Percentiles rank a stretch among this genome's conserved stretches.
Evolutionary conservation across 2,797 vertebrate species (phyloP).

Genomic region (Vireo griseus): DNA sequence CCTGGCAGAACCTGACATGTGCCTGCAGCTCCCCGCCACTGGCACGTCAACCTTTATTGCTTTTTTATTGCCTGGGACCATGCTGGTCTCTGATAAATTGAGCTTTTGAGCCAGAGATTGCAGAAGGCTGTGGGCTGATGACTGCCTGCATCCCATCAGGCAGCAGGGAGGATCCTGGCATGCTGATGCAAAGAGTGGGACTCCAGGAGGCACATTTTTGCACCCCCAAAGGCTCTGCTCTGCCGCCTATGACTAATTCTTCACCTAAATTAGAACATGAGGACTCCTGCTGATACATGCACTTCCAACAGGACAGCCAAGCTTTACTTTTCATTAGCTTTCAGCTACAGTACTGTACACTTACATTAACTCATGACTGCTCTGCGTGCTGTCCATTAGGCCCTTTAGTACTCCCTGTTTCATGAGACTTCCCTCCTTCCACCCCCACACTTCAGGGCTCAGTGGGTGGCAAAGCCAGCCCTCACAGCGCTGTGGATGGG

Average conservation of each 20-base stretch:
- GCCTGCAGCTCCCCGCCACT: neutral
- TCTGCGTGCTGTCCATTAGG: neutral
- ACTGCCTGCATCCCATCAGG: neutral
- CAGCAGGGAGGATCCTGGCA: neutral
- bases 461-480: neutral
- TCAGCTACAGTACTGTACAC: neutral
- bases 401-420: neutral
- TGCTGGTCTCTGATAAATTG: neutral
- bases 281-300: neutral
- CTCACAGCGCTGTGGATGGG: fast-evolving
- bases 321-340: neutral
- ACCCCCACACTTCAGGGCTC: neutral
- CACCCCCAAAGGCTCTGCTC: neutral
- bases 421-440: neutral
- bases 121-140: neutral
- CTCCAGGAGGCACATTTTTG: neutral
- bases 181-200: neutral
- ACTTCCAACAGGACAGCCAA: neutral
- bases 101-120: neutral
- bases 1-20: neutral
- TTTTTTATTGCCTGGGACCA: neutral
- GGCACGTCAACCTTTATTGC: neutral
- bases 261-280: neutral
- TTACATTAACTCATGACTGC: neutral
- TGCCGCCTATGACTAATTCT: neutral